These are phyloP conservation scores for Plecotus auritus DNA, from an alignment of 2,113 vertebrate genomes.

Conservation along the genomic window DNA sequence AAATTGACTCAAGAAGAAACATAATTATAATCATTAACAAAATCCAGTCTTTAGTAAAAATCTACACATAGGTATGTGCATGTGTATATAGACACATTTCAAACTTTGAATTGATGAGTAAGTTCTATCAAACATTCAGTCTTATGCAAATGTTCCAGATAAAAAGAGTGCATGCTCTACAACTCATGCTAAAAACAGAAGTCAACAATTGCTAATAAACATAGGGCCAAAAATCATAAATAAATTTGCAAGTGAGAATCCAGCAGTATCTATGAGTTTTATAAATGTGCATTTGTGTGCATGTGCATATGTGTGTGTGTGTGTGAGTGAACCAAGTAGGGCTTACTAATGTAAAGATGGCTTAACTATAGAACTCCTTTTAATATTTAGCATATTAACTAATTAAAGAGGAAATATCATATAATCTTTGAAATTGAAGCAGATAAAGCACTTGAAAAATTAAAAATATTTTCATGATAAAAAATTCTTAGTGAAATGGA, in stretches of 20 bases:
- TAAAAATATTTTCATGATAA: constrained; percentile 17
- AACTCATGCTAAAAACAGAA: neutral
- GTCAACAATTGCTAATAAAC: neutral
- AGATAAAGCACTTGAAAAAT: neutral
- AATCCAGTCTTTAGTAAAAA: neutral
- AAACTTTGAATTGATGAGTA: neutral
- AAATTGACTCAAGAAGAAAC: neutral
- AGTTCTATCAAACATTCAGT: neutral
- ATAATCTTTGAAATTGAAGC: neutral
- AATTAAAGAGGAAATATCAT: neutral
- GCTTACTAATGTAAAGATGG: neutral
- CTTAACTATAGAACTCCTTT: neutral
- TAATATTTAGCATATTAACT: neutral
- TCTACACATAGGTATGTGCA: neutral
- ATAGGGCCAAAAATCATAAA: neutral
- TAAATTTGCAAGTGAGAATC: constrained; percentile 1
- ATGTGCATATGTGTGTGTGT: too few relatives aligned
- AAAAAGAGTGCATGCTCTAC: neutral
- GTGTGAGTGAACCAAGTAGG: neutral
- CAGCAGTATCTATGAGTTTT: neutral
- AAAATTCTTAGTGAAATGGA: neutral
- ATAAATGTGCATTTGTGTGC: neutral
- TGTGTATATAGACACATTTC: neutral
- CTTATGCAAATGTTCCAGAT: neutral
- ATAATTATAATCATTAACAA: neutral